Percentiles rank a stretch among this genome's conserved stretches.
These are phyloP conservation scores for Zenarchopterus dispar DNA, from an alignment of 2,797 vertebrate genomes.

Conservation along the genomic window DNA sequence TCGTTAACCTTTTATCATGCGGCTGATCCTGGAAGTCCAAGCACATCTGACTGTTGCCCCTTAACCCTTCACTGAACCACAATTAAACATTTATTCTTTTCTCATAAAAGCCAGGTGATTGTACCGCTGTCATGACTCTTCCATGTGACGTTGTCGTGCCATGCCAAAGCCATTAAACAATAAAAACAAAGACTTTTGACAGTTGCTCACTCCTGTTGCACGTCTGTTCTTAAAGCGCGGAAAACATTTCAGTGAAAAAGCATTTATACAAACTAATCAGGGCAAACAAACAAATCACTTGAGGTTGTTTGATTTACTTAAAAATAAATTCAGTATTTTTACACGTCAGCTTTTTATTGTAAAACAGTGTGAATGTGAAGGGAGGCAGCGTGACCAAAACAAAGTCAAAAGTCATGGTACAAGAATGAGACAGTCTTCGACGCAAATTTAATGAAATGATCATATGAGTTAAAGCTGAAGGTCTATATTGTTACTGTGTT, in stretches of 20 bases:
- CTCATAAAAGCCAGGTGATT: conserved; percentile 24
- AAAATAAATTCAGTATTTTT: no score
- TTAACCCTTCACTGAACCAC: not conserved
- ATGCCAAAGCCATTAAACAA: conserved; percentile 27
- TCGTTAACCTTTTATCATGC: not conserved
- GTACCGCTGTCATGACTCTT: conserved; percentile 7
- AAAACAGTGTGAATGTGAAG: not conserved
- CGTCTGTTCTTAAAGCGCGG: not conserved
- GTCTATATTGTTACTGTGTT: not conserved
- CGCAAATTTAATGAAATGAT: not conserved
- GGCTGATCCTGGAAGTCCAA: not conserved
- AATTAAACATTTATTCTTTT: conserved; percentile 27
- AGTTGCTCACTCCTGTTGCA: not conserved
- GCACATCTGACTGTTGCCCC: not conserved
- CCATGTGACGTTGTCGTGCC: conserved; percentile 48
- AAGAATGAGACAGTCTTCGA: not conserved
- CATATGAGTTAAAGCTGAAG: not conserved
- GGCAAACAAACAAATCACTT: not conserved
- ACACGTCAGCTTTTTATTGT: no score
- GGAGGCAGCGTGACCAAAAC: not conserved
- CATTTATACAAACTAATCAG: not conserved
- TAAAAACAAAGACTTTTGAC: conserved; percentile 27
- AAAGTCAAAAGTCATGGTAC: no score
- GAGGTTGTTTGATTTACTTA: not conserved
- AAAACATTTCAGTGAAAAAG: not conserved